A percentile compares a stretch with the other conserved stretches of the same genome.
These are phyloP conservation scores for Acipenser oxyrinchus DNA, from an alignment of 2,797 vertebrate species.

Conservation along the genomic window DNA sequence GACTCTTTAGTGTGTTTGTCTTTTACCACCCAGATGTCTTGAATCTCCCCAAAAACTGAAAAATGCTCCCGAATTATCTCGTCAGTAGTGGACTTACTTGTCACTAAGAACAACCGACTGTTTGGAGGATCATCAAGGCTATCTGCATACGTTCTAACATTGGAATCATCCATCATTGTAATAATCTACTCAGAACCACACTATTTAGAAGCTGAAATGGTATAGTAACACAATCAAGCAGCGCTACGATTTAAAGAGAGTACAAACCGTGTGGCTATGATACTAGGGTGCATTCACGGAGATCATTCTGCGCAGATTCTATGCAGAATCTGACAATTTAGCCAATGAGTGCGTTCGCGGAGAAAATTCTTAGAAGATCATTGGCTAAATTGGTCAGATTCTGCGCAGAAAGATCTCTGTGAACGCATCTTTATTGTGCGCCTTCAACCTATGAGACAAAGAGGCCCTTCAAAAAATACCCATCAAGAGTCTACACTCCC, in stretches of 20 bases:
- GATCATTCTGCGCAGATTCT: too few species aligned
- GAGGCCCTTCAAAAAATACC: too few species aligned
- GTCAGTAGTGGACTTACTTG: conserved; percentile 72
- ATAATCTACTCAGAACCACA: neutral
- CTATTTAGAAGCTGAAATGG: neutral
- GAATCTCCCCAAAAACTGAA: conserved; percentile 72
- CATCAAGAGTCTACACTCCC: neutral
- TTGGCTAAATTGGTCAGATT: too few species aligned
- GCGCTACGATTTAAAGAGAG: too few species aligned
- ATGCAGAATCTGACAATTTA: too few species aligned
- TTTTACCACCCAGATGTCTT: conserved; percentile 82
- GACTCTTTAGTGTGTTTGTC: conserved; percentile 86
- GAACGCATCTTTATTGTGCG: too few species aligned
- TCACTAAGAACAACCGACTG: conserved; percentile 82
- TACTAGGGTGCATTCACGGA: too few species aligned
- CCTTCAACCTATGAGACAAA: neutral
- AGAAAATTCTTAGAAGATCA: too few species aligned
- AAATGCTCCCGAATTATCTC: conserved; percentile 74
- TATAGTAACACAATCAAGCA: neutral
- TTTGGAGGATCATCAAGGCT: conserved; percentile 82
- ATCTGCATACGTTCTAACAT: conserved; percentile 33
- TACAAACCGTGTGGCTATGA: too few species aligned
- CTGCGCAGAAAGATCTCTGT: too few species aligned
- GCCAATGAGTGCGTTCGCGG: too few species aligned
- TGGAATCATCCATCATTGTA: conserved; percentile 50